phyloP scores from a whole-genome alignment of 1,140 invertebrate genomes.

The Heliconius eleuchia region DNA sequence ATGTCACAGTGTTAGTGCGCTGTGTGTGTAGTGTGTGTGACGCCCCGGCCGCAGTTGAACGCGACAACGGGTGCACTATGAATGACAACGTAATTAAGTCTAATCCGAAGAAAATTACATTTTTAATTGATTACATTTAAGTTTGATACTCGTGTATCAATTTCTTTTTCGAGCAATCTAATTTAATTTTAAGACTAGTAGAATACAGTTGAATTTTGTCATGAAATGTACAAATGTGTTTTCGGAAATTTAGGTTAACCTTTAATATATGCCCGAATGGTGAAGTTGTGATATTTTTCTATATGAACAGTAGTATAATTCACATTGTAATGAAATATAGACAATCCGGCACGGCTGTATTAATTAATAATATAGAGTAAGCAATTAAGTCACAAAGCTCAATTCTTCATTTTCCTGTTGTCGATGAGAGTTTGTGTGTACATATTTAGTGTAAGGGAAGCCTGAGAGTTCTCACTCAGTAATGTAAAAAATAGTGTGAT shows the following conservation, averaged over 20 bases:
- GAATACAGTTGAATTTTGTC: slow-evolving; percentile 80
- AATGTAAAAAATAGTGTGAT: slow-evolving; percentile 61
- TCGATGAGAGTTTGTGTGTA: slow-evolving; percentile 77
- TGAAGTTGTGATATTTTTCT: slow-evolving; percentile 80
- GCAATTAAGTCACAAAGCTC: slow-evolving; percentile 72
- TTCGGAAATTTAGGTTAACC: slow-evolving; percentile 78
- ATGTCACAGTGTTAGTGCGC: slow-evolving; percentile 77
- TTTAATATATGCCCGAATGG: slow-evolving; percentile 63
- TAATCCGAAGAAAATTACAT: slow-evolving; percentile 73
- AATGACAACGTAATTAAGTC: slow-evolving; percentile 79
- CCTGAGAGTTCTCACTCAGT: slow-evolving; percentile 68
- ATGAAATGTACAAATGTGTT: slow-evolving; percentile 81
- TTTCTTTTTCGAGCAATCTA: slow-evolving; percentile 52
- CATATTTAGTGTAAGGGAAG: slow-evolving; percentile 77
- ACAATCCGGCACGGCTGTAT: slow-evolving; percentile 53
- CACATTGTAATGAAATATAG: slow-evolving; percentile 52
- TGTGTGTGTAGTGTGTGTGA: slow-evolving; percentile 68
- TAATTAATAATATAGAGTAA: slow-evolving; percentile 57
- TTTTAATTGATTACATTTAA: slow-evolving; percentile 65
- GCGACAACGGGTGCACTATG: slow-evolving; percentile 78
- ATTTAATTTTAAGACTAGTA: slow-evolving; percentile 69
- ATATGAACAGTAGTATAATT: slow-evolving; percentile 46
- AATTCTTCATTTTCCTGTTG: slow-evolving; percentile 71
- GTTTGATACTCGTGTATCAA: slow-evolving; percentile 73
- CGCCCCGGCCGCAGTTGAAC: slow-evolving; percentile 73